phyloP scores from a whole-genome alignment of 2,113 vertebrate genomes.

The Thunnus maccoyii region DNA sequence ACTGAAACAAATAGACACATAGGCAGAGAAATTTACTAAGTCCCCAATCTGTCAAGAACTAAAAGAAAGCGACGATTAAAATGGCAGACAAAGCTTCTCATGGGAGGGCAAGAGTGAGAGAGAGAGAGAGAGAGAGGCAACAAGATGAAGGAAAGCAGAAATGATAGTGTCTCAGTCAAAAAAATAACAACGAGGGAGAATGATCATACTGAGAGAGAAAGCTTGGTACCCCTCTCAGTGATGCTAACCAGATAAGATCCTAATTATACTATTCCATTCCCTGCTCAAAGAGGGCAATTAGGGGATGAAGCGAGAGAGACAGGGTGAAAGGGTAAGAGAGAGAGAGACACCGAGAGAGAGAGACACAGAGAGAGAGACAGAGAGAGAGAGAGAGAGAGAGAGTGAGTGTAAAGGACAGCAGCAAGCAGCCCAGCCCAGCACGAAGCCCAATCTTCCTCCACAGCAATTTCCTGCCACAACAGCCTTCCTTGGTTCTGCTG shows the following conservation, averaged over 20 bases:
- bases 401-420: conserved; percentile 52
- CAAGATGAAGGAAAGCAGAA: conserved; percentile 63
- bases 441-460: conserved; percentile 80
- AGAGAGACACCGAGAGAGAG: conserved; percentile 11
- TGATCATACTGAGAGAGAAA: conserved; percentile 64
- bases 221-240: conserved; percentile 66
- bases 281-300: conserved; percentile 81
- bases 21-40: conserved; percentile 45
- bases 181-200: conserved; percentile 56
- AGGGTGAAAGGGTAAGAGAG: conserved; percentile 63
- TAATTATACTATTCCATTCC: conserved; percentile 84
- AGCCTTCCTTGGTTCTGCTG: conserved; percentile 70
- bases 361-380: conserved; percentile 21
- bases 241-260: conserved; percentile 82
- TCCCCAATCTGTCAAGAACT: conserved; percentile 76
- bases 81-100: conserved; percentile 64
- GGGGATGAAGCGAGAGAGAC: conserved; percentile 62
- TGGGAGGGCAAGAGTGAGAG: conserved; percentile 42
- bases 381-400: conserved; percentile 30
- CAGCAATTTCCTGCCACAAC: conserved; percentile 83
- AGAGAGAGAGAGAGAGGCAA: conserved; percentile 45
- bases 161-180: conserved; percentile 60
- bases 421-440: conserved; percentile 73
- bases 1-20: conserved; percentile 45
- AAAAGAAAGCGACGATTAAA: conserved; percentile 59